Evolutionary conservation across 2,888 invertebrate genomes (phyloP).

Genomic region (Listrodromus nycthemerus): DNA sequence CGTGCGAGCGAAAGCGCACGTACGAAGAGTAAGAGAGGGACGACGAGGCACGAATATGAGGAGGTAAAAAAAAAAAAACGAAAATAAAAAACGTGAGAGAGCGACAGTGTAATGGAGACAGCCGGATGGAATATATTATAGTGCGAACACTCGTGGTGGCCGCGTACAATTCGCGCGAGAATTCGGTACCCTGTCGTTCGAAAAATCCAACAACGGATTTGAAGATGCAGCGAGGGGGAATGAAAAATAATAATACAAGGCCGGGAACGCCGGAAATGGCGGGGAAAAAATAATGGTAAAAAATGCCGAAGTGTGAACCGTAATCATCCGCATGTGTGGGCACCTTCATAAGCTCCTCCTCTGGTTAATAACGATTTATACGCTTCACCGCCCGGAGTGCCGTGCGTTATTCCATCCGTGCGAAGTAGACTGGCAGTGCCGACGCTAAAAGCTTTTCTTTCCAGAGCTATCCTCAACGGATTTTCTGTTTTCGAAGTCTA

Average conservation of each 20-base stretch:
- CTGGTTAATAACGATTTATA: slow-evolving; percentile 49
- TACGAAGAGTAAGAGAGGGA: slow-evolving; percentile 18
- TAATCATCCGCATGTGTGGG: slow-evolving; percentile 15
- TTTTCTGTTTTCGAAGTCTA: slow-evolving; percentile 11
- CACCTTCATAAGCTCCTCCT: slow-evolving; percentile 20
- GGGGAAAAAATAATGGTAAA: slow-evolving; percentile 19
- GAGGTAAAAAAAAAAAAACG: neutral
- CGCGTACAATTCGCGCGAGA: neutral
- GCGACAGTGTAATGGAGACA: slow-evolving; percentile 18
- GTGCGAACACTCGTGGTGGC: neutral
- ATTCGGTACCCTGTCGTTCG: slow-evolving; percentile 11
- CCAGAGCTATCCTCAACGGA: neutral
- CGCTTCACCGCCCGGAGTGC: neutral
- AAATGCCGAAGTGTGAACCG: slow-evolving; percentile 26
- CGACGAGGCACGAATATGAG: neutral
- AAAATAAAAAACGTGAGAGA: slow-evolving; percentile 28
- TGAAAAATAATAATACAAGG: slow-evolving; percentile 1
- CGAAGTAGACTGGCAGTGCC: slow-evolving; percentile 44
- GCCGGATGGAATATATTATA: slow-evolving; percentile 47
- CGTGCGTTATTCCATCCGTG: neutral
- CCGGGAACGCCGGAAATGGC: neutral
- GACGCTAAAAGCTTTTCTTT: slow-evolving; percentile 36
- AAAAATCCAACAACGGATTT: slow-evolving; percentile 31
- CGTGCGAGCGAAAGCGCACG: slow-evolving; percentile 33
- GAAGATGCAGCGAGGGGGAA: slow-evolving; percentile 14